Evolutionary conservation across 2,888 invertebrate genomes (phyloP).

Genomic region (Dryadula phaetusa): DNA sequence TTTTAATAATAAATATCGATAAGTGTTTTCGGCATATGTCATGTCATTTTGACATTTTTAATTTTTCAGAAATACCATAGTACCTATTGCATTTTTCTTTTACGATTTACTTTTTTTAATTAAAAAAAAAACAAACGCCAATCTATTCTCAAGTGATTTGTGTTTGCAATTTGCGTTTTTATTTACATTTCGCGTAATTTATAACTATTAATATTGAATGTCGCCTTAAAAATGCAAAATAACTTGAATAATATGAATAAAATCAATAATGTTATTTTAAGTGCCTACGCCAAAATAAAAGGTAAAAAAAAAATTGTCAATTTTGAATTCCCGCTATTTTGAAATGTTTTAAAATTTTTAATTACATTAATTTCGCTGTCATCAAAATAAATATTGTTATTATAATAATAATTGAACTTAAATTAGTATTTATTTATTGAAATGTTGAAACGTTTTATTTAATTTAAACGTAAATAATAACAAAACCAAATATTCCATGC

Average conservation of each 20-base stretch:
- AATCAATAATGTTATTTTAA: constrained; percentile 33
- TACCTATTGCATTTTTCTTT: constrained; percentile 61
- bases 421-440: neutral
- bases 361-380: neutral
- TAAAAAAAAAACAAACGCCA: constrained; percentile 76
- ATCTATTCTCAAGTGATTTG: constrained; percentile 56
- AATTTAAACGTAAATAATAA: neutral
- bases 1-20: neutral
- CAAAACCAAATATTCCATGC: neutral
- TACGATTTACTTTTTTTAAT: constrained; percentile 65
- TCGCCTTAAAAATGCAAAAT: constrained; percentile 5
- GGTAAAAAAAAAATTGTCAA: constrained; percentile 68
- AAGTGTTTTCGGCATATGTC: constrained; percentile 22
- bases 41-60: constrained; percentile 58
- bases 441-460: neutral
- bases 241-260: constrained; percentile 30
- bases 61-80: constrained; percentile 59
- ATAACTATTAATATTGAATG: neutral
- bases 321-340: constrained; percentile 64
- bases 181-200: neutral
- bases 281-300: constrained; percentile 53
- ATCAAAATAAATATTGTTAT: neutral
- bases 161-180: neutral
- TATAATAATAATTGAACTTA: neutral
- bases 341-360: constrained; percentile 42